Evolutionary conservation across 2,797 vertebrate genomes (phyloP).

Genomic region (Acanthis flammea): DNA sequence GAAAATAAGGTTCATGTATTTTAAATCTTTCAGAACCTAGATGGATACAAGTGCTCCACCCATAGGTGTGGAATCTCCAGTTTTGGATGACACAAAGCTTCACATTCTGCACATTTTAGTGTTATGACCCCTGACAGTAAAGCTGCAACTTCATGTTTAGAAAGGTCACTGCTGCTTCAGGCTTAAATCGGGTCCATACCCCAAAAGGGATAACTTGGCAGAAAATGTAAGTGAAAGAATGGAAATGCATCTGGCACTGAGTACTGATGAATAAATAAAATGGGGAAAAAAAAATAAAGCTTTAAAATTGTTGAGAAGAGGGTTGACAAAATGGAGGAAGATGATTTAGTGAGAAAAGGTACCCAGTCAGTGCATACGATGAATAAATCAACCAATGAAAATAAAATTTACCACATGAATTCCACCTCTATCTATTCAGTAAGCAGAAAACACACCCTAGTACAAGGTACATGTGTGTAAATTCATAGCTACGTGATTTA

Average conservation of each 20-base stretch:
- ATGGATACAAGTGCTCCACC: not conserved
- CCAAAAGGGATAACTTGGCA: not conserved
- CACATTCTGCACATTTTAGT: not conserved
- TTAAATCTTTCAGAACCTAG: not conserved
- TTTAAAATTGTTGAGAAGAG: not conserved
- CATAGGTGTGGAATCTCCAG: not conserved
- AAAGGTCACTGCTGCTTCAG: not conserved
- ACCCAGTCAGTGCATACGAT: not conserved
- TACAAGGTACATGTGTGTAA: not conserved
- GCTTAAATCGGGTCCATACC: not conserved
- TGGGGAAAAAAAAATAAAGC: not conserved
- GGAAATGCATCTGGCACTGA: not conserved
- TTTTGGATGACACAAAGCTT: not conserved
- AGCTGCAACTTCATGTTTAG: not conserved
- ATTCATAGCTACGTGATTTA: not conserved
- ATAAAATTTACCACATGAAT: not conserved
- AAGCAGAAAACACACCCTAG: not conserved
- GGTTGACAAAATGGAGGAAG: not conserved
- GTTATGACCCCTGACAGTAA: not conserved
- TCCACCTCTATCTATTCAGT: not conserved
- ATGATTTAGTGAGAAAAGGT: not conserved
- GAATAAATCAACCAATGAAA: constrained; percentile 1
- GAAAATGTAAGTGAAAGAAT: not conserved
- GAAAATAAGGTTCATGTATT: not conserved
- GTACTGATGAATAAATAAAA: not conserved